Evolutionary conservation across 1,140 invertebrate species (phyloP).

Genomic region (Diorhabda elongata): DNA sequence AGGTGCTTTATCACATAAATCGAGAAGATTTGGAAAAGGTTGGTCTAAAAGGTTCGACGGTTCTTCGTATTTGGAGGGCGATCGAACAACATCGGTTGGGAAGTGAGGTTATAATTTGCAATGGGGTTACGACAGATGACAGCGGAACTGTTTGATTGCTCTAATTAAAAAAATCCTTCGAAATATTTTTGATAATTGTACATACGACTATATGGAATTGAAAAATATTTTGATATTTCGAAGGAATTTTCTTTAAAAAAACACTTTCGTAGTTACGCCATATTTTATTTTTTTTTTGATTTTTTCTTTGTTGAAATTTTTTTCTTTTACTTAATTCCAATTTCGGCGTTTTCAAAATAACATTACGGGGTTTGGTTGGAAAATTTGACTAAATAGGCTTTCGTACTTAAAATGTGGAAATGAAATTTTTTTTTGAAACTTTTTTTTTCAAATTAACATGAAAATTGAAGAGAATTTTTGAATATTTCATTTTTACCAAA

Average conservation of each 20-base stretch:
- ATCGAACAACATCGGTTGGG: conserved; percentile 49
- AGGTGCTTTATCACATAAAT: conserved; percentile 64
- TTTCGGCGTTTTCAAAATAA: no score
- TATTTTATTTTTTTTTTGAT: neutral
- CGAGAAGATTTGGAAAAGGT: conserved; percentile 72
- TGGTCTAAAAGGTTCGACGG: conserved; percentile 60
- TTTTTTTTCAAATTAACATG: no score
- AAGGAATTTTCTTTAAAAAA: neutral
- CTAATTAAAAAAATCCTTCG: no score
- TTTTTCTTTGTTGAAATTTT: neutral
- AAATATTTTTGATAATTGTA: no score
- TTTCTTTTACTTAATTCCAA: no score
- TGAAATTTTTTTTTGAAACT: no score
- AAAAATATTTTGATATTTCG: neutral
- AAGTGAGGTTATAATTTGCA: conserved; percentile 10
- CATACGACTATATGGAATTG: neutral
- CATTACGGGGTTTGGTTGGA: no score
- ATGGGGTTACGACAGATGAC: conserved; percentile 16
- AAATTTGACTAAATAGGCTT: no score
- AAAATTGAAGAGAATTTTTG: no score
- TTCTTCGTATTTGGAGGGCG: conserved; percentile 54
- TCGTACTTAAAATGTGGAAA: no score
- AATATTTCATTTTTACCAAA: no score
- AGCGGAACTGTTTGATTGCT: neutral
- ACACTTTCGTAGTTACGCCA: neutral